These are phyloP conservation scores for Ptychochromis oligacanthus DNA, from an alignment of 2,113 vertebrate species.

Conservation along the genomic window DNA sequence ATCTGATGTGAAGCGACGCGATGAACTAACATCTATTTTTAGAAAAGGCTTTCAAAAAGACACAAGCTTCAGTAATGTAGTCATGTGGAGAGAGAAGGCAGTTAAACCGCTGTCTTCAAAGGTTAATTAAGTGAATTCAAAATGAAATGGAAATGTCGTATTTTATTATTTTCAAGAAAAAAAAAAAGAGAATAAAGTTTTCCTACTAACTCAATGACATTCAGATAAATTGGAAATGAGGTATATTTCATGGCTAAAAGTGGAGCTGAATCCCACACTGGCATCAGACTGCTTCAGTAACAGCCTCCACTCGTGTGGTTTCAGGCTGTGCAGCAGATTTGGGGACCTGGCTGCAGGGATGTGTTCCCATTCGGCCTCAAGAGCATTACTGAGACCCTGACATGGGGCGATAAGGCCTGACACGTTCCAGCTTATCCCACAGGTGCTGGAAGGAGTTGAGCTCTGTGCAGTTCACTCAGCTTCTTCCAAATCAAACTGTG, in stretches of 20 bases:
- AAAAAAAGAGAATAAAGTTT: not conserved
- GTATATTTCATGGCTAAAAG: not conserved
- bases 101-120: not conserved
- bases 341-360: not conserved
- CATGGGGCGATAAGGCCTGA: not conserved
- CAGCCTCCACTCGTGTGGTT: not conserved
- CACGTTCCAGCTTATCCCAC: not conserved
- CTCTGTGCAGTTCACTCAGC: not conserved
- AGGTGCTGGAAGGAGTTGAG: not conserved
- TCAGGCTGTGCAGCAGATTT: not conserved
- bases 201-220: not conserved
- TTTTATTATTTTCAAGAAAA: not conserved
- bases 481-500: not conserved
- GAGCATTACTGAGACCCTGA: not conserved
- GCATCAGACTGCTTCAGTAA: not conserved
- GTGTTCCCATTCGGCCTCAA: not conserved
- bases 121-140: not conserved
- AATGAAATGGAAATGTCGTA: not conserved
- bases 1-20: not conserved
- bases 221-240: not conserved
- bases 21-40: not conserved
- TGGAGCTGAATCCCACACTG: not conserved
- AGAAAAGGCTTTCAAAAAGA: not conserved
- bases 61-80: not conserved
- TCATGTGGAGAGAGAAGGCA: not conserved